Conservation (phyloP, 2,797 vertebrate species). For the Sphenopsis melanotis region DNA sequence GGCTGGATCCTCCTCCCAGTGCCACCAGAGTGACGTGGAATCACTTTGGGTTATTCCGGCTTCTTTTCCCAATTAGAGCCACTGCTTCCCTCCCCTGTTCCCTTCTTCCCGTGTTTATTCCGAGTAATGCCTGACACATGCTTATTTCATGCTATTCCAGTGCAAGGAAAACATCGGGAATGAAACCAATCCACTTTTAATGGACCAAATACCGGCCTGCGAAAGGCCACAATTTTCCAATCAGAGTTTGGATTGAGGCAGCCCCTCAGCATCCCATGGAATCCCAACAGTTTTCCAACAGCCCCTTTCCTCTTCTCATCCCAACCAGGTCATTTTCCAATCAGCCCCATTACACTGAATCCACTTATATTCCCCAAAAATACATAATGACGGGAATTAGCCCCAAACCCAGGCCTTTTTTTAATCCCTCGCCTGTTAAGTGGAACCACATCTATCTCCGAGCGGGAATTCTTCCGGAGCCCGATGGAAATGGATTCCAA, state of each 20-base stretch:
- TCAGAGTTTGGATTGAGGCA: slow-evolving; percentile 54
- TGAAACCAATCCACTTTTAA: slow-evolving; percentile 45
- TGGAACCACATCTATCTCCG: slow-evolving; percentile 75
- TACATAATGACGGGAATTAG: slow-evolving; percentile 69
- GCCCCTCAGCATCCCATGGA: slow-evolving; percentile 10
- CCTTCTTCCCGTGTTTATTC: background rate
- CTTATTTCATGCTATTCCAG: slow-evolving; percentile 58
- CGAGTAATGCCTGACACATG: slow-evolving; percentile 32
- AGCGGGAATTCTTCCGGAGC: slow-evolving; percentile 71
- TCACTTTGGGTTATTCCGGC: background rate
- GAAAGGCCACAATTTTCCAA: slow-evolving; percentile 64
- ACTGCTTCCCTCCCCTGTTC: background rate
- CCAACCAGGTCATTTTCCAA: slow-evolving; percentile 70
- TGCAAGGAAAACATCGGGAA: slow-evolving; percentile 34
- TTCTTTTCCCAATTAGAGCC: background rate
- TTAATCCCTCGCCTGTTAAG: slow-evolving; percentile 71
- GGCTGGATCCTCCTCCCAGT: slow-evolving; percentile 1
- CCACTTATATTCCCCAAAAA: slow-evolving; percentile 57
- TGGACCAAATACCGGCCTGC: slow-evolving; percentile 52
- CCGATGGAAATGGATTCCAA: slow-evolving; percentile 72
- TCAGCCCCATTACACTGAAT: slow-evolving; percentile 55
- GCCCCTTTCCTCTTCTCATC: slow-evolving; percentile 51
- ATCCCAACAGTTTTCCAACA: slow-evolving; percentile 44
- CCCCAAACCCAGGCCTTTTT: slow-evolving; percentile 59
- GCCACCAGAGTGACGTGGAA: background rate